Evolutionary conservation across 1,140 invertebrate species (phyloP), one percentile per base, ranked within the genome.

Genomic region (Cardiocondyla obscurior): DNA sequence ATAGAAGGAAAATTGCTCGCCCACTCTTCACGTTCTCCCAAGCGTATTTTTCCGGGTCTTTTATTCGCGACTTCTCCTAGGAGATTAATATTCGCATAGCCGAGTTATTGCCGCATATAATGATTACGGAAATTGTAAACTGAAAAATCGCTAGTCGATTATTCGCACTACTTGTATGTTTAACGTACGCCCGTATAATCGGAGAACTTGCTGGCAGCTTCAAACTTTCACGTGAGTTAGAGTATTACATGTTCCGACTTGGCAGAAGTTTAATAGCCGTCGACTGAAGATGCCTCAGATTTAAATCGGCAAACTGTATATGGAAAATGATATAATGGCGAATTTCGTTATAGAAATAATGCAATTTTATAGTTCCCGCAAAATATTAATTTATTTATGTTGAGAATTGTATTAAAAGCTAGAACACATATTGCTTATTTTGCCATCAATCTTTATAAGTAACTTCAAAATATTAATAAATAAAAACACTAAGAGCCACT

Each of bases 181-280:
- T 76, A 49, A 25, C 44, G n/a, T 49, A 30, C 0, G 3, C 19
- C 6, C 16, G 16, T 53, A 28, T 67, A 53, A 51, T 77, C 62
- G 36, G 14, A 28, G 12, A 76, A 79, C 46, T 39, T 28, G 62
- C 42, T 69, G 33, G 33, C 62, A 77, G 49, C 30, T 19, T 39
- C 60, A n/a, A 76, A 76, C 58, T 76, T 76, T 19, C n/a, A 49
- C 30, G 58, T 39, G 33, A 79, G 62, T 42, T 67, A 57, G 42
- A 28, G 33, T 79, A 69, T 69, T 55, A 65, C 30, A 28, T 49
- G 44, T 76, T 42, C 36, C 60, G 22, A 69, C 62, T 79, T 79
- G 74, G 33, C 49, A 49, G 10, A 55, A 79, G 62, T 69, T 79
- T 79, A 79, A 79, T 79, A 42, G 46, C 25, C 6, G 33, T 67